These are phyloP conservation scores for Columba guinea DNA, from an alignment of 2,797 vertebrate genomes.

Conservation along the genomic window DNA sequence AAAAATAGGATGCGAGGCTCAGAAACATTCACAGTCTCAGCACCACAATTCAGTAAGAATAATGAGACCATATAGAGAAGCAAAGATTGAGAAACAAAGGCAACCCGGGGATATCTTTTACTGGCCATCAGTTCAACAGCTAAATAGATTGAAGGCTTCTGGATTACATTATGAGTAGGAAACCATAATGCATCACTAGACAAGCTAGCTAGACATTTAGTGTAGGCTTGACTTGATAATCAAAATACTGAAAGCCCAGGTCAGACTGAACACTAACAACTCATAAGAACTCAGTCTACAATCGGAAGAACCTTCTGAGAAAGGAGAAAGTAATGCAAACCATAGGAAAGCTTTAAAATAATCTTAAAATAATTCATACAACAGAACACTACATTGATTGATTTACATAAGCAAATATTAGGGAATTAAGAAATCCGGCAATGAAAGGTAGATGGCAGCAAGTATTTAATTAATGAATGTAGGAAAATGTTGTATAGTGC, in stretches of 20 bases:
- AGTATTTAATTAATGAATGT: not conserved
- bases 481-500: not conserved
- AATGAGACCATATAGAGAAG: not conserved
- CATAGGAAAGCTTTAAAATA: not conserved
- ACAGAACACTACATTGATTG: not conserved
- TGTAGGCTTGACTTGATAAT: not conserved
- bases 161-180: not conserved
- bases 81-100: not conserved
- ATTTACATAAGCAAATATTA: not conserved
- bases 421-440: not conserved
- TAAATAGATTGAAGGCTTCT: slow-evolving; percentile 17
- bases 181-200: not conserved
- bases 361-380: not conserved
- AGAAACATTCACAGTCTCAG: not conserved
- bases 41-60: not conserved
- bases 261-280: not conserved
- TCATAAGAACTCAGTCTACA: not conserved
- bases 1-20: not conserved
- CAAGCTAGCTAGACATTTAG: not conserved
- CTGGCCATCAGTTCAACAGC: not conserved
- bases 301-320: not conserved
- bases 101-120: not conserved
- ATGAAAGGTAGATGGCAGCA: not conserved
- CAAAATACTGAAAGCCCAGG: not conserved
- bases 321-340: not conserved